Evolutionary conservation across 2,113 vertebrate species (phyloP).

Genomic region (Cepphus grylle): DNA sequence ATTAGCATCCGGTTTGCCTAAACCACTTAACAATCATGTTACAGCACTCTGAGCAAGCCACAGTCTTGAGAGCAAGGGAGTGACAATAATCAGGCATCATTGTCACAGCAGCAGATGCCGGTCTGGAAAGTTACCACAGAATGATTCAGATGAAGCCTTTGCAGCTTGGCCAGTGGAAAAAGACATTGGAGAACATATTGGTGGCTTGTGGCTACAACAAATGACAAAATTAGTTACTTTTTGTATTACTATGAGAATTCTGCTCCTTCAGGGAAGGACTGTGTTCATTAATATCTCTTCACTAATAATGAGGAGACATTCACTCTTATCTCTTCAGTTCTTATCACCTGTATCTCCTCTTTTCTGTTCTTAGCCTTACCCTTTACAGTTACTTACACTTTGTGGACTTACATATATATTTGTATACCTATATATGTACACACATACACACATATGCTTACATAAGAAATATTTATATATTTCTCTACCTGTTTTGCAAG

Average conservation of each 20-base stretch:
- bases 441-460: rapidly evolving
- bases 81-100: not conserved
- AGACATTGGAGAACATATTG: not conserved
- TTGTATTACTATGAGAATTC: not conserved
- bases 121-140: not conserved
- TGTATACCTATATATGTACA: not conserved
- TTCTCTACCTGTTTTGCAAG: not conserved
- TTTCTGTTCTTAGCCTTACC: not conserved
- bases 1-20: constrained; percentile 5
- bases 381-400: not conserved
- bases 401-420: not conserved
- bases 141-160: not conserved
- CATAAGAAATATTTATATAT: not conserved
- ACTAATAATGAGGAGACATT: not conserved
- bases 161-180: not conserved
- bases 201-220: not conserved
- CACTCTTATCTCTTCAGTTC: not conserved
- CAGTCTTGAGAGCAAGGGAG: not conserved
- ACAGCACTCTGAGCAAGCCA: not conserved
- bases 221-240: not conserved
- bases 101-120: not conserved
- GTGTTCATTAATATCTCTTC: not conserved
- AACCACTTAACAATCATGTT: not conserved
- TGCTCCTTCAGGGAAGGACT: not conserved
- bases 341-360: not conserved